Evolutionary conservation across 92 coral and sea anemone species (phyloP).

Genomic region (Epizoanthus ramosus): DNA sequence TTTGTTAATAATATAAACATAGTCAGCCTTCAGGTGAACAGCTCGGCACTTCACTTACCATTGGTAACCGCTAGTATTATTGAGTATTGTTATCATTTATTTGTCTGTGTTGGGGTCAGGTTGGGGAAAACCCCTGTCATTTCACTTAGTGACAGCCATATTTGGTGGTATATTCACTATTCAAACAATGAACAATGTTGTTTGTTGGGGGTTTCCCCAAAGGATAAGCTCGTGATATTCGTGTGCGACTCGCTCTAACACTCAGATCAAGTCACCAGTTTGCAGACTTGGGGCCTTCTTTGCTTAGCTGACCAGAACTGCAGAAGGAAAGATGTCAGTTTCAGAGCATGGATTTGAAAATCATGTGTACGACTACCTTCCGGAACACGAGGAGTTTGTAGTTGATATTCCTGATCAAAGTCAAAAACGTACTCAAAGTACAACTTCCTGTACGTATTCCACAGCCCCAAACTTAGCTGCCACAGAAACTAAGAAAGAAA

Average conservation of each 20-base stretch:
- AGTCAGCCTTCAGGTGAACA: too few relatives aligned
- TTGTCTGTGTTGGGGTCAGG: too few relatives aligned
- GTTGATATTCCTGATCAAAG: background rate
- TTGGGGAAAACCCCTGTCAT: too few relatives aligned
- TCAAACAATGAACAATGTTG: background rate
- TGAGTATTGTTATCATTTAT: too few relatives aligned
- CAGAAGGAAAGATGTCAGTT: constrained; percentile 6
- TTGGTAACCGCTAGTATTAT: too few relatives aligned
- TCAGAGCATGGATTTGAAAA: constrained; percentile 17
- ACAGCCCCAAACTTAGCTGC: background rate
- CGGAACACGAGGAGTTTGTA: background rate
- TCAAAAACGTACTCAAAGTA: background rate
- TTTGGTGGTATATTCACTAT: background rate
- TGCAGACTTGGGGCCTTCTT: too few relatives aligned
- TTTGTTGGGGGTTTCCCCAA: constrained; percentile 15
- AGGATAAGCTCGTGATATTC: too few relatives aligned
- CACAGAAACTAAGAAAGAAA: background rate
- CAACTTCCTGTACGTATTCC: background rate
- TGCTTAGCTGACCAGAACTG: background rate
- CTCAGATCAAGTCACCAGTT: too few relatives aligned
- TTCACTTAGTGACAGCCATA: background rate
- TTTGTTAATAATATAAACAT: too few relatives aligned
- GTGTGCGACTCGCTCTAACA: background rate
- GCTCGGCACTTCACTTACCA: too few relatives aligned
- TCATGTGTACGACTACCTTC: background rate